Base-by-base conservation (phyloP, 2,888 invertebrate species). In the Phoenoteleia sp. region DNA sequence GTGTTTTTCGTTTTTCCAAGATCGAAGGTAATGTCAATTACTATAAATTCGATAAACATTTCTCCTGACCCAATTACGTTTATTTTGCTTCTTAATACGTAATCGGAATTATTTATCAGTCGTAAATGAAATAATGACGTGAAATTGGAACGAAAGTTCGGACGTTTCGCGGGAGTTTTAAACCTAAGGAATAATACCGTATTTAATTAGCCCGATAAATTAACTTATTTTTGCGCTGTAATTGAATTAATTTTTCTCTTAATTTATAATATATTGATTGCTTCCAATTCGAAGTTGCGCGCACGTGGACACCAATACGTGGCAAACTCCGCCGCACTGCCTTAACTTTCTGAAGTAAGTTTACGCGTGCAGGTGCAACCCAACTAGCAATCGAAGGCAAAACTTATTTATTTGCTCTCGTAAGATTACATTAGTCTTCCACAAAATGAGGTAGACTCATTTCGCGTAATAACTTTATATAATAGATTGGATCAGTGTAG, bases 351-450 rank as follows among this genome's bases (percentile, higher is more conserved):
- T 13, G 45, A 69, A 81, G 81, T 64, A 81, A 85, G 69, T 81
- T 85, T 81, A 85, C 81, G 74, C 81, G 81, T 81, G 66, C 77
- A 85, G 81, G 81, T 81, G 85, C 81, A 81, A 85, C 69, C 69
- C 71, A 81, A 81, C 81, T 77, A 79, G 81, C 77, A 81, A 81
- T 81, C 81, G 81, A 79, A 85, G 60, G 85, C 77, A 74, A 76
- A 81, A 85, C 81, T 85, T 81, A 81, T 76, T 76, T 76, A 84
- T 85, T 81, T 77, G 72, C 81, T 77, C 64, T 60, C 42, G 60
- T 42, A 49, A 74, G 81, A 77, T 81, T 81, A 72, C 74, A 79
- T 85, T 74, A 77, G 79, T 85, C 77, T 85, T 81, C 81, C 54
- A 52, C 67, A 25, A 58, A 81, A 81, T 74, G 77, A 75, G 62